Evolutionary conservation across 2,888 invertebrate species (phyloP).

Genomic region (Liodrosophila aerea): DNA sequence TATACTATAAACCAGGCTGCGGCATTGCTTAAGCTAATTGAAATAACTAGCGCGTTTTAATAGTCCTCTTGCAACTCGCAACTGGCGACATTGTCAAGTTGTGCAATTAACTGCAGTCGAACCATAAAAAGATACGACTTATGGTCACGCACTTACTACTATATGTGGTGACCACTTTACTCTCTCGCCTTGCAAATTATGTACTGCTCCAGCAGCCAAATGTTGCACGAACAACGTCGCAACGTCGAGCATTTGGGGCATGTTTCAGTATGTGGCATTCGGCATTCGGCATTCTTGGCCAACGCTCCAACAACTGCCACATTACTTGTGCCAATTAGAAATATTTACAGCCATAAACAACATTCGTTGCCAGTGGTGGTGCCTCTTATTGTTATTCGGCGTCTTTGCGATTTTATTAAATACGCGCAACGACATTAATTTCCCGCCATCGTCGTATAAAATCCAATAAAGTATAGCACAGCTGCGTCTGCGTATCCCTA

Average conservation of each 20-base stretch:
- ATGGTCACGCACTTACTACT: constrained; percentile 36
- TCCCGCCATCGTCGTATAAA: constrained; percentile 39
- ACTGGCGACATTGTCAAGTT: constrained; percentile 28
- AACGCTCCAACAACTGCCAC: constrained; percentile 43
- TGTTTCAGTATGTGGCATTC: too few relatives aligned
- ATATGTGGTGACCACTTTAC: constrained; percentile 29
- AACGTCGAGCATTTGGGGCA: not conserved
- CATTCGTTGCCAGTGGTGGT: constrained; percentile 52
- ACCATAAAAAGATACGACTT: constrained; percentile 50
- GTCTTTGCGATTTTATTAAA: constrained; percentile 59
- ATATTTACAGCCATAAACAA: constrained; percentile 70
- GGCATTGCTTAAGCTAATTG: constrained; percentile 61
- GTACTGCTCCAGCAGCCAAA: constrained; percentile 11
- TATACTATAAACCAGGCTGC: constrained; percentile 45
- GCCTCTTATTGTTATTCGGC: constrained; percentile 28
- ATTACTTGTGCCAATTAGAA: constrained; percentile 64
- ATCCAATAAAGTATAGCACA: constrained; percentile 55
- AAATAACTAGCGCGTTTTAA: constrained; percentile 43
- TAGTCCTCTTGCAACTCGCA: not conserved
- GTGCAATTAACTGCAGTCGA: constrained; percentile 49
- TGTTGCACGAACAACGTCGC: constrained; percentile 7
- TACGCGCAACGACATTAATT: constrained; percentile 62
- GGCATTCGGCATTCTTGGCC: not conserved
- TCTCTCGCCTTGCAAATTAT: constrained; percentile 37
- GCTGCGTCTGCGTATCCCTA: constrained; percentile 25